Base-by-base conservation (phyloP, 2,888 invertebrate species). In the Tortricodes alternella region DNA sequence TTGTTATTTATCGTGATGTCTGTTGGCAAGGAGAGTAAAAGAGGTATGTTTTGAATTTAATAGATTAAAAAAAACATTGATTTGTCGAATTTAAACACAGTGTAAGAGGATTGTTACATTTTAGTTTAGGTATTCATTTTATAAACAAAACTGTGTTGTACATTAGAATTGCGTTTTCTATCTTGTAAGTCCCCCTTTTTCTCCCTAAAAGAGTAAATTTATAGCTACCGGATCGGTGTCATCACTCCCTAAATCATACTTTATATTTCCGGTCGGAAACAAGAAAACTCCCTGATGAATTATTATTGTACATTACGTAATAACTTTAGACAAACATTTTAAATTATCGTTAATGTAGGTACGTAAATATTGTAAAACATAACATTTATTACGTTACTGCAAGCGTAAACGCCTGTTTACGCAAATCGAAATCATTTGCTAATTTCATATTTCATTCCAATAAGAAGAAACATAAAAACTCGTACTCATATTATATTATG, bases 21-120 rank as follows among this genome's bases (percentile, higher is more conserved):
- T 41, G 61, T 77, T 39, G 79, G 79, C 59, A 77, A 70, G 66
- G 83, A 87, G 24, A 75, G 70, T 61, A 87, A 88, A 76, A 85
- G 84, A 71, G 85, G 89, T 88, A 62, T 77, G 71, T 41, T 18
- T 18, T 34, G 9, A 4, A n/a, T 15, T 15, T 15, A 35, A 16
- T n/a, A n/a, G n/a, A n/a, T n/a, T n/a, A n/a, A n/a, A n/a, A n/a
- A n/a, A n/a, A n/a, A n/a, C n/a, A n/a, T n/a, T n/a, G n/a, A n/a
- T n/a, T n/a, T n/a, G n/a, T n/a, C n/a, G n/a, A n/a, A n/a, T n/a
- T n/a, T n/a, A n/a, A n/a, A n/a, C n/a, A n/a, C n/a, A n/a, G n/a
- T n/a, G n/a, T n/a, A n/a, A n/a, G n/a, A n/a, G n/a, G n/a, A n/a
- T 24, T 24, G 0, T 24, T 24, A 27, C 24, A 24, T 24, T 9